Base-by-base conservation (phyloP, 2,888 invertebrate species). In the Cyclophora albipunctata region DNA sequence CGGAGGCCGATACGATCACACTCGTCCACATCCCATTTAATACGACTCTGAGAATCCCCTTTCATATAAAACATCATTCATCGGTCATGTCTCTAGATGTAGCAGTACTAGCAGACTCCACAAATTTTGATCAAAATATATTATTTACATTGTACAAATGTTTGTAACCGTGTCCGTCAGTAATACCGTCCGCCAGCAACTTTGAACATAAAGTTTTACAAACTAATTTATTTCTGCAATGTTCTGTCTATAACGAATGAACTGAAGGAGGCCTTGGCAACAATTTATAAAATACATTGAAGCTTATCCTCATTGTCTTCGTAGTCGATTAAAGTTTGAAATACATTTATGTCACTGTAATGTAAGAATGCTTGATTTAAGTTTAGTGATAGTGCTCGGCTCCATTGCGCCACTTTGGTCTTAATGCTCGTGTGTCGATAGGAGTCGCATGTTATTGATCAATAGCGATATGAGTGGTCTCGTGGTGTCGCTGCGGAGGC, bases 381-480 rank as follows among this genome's bases (percentile, higher is more conserved):
- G 43, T 43, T 20, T 43, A 43, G 43, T 34, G 43, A 33, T 43
- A 43, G 33, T 6, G 64, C 67, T 75, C 73, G 85, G 84, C 84
- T 84, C 86, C 85, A 85, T 84, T 71, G 83, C 85, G 85, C 86
- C 86, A 86, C 86, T 85, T 75, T 83, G 84, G 82, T 84, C 78
- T 81, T 64, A 76, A 77, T 68, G 84, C 83, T 84, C 81, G 77
- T 70, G 70, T 69, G 70, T 69, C 70, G 67, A 66, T 76, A 72
- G 71, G 67, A 71, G 60, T 67, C 75, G 79, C 79, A 78, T 79
- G 64, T 67, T 49, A 50, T 53, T 50, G 47, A 20, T 20, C 20
- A 37, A 2, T 37, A 37, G 37, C 37, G 37, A 5, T 37, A 37
- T 37, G 37, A 20, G 43, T 48, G 51, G 47, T 41, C 43, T 49